phyloP scores from a whole-genome alignment of 2,113 vertebrate species.

The Sinocyclocheilus maitianheensis region DNA sequence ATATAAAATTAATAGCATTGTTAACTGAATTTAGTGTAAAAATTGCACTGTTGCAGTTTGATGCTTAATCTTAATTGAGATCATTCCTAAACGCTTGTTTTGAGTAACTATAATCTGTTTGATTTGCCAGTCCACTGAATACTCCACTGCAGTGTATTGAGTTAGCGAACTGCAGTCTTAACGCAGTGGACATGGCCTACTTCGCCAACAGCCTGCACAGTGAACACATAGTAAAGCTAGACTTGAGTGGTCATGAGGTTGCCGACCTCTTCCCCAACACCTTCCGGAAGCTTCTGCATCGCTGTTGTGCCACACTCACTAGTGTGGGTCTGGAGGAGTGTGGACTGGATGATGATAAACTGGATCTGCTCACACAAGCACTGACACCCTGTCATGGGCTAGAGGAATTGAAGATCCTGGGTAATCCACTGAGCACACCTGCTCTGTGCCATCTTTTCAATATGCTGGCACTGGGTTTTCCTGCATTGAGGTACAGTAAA shows the following conservation, averaged over 20 bases:
- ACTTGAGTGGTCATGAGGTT: conserved; percentile 88
- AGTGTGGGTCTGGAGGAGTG: conserved; percentile 88
- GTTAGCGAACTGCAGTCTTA: conserved; percentile 86
- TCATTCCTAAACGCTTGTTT: neutral
- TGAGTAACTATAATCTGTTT: conserved; percentile 40
- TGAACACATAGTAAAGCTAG: conserved; percentile 80
- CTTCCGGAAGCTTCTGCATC: conserved; percentile 86
- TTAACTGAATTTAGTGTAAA: neutral
- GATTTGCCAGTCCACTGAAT: conserved; percentile 79
- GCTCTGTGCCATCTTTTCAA: conserved; percentile 79
- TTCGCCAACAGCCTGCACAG: conserved; percentile 87
- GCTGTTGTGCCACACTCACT: conserved; percentile 76
- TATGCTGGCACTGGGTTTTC: conserved; percentile 74
- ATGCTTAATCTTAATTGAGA: neutral
- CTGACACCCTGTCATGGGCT: conserved; percentile 80
- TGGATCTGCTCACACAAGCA: conserved; percentile 74
- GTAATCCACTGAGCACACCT: conserved; percentile 83
- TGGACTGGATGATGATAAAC: conserved; percentile 78
- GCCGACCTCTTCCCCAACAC: conserved; percentile 75
- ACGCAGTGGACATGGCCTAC: conserved; percentile 86
- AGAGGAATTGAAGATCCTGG: conserved; percentile 85
- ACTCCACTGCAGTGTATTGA: conserved; percentile 87
- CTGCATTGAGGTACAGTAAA: conserved; percentile 69
- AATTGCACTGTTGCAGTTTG: neutral
- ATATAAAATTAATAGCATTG: no score